Evolutionary conservation across 2,797 vertebrate genomes (phyloP).

Genomic region (Phalanger gymnotis): DNA sequence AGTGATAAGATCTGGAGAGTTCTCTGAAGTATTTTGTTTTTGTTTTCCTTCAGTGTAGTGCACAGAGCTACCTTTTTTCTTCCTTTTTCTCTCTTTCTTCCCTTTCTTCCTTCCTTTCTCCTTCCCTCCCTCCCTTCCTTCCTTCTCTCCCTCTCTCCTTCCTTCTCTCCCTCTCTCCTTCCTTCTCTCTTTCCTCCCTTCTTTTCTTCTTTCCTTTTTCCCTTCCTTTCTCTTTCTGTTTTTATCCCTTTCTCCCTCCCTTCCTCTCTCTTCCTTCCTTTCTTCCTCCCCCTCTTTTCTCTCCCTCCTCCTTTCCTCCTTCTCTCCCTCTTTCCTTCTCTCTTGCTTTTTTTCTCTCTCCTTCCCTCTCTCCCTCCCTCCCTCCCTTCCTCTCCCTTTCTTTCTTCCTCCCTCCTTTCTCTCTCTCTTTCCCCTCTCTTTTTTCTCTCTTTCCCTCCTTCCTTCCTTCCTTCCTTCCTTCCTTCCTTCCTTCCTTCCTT

Average conservation of each 20-base stretch:
- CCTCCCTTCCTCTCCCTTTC: too few species aligned
- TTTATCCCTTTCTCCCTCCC: neutral
- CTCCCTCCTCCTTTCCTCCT: too few species aligned
- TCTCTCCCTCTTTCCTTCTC: too few species aligned
- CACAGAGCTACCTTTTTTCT: conserved; percentile 44
- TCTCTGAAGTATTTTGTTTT: conserved; percentile 14
- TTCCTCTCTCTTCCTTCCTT: too few species aligned
- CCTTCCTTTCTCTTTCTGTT: neutral
- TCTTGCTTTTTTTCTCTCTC: too few species aligned
- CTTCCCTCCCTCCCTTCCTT: too few species aligned
- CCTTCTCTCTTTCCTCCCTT: too few species aligned
- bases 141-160: too few species aligned
- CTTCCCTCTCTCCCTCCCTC: too few species aligned
- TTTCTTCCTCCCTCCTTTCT: too few species aligned
- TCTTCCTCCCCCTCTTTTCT: fast-evolving
- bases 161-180: too few species aligned
- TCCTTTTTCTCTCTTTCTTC: neutral
- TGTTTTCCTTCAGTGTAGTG: neutral
- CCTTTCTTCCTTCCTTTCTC: neutral
- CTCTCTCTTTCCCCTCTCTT: neutral
- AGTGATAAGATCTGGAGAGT: neutral
- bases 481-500: conserved; percentile 37
- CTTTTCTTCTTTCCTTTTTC: too few species aligned
- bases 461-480: conserved; percentile 19
- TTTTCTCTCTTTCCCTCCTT: conserved; percentile 21